These are phyloP conservation scores for Bucco capensis DNA, from an alignment of 2,113 vertebrate genomes.

Conservation along the genomic window DNA sequence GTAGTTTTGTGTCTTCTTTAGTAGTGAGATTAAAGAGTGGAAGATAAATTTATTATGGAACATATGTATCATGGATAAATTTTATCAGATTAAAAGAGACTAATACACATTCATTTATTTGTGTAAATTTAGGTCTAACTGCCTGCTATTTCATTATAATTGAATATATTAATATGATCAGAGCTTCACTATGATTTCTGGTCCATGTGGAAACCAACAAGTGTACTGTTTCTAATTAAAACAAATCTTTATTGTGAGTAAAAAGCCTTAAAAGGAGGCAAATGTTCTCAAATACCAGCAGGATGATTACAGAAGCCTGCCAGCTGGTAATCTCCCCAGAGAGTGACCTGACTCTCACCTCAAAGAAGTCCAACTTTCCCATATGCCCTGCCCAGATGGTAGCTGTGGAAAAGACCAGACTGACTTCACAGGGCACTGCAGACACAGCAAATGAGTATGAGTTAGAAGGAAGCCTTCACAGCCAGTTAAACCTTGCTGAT, in stretches of 20 bases:
- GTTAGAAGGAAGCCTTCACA: background rate
- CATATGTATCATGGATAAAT: background rate
- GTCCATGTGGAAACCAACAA: background rate
- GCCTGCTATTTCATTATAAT: background rate
- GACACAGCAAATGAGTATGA: background rate
- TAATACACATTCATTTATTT: background rate
- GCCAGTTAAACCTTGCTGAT: background rate
- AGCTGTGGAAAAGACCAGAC: background rate
- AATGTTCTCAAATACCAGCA: background rate
- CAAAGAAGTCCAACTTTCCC: background rate
- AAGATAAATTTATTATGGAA: background rate
- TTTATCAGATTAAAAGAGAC: background rate
- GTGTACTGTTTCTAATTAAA: background rate
- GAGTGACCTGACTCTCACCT: background rate
- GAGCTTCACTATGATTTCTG: background rate
- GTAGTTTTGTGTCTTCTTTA: background rate
- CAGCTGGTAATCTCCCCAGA: background rate
- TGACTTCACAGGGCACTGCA: background rate
- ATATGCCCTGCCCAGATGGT: slow-evolving; percentile 32
- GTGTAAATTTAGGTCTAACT: background rate
- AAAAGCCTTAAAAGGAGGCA: background rate
- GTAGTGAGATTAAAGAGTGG: background rate
- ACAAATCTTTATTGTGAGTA: background rate
- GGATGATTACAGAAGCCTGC: background rate
- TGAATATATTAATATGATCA: background rate